Base-by-base conservation (phyloP, 2,113 vertebrate species). In the Muscicapa adusta region DNA sequence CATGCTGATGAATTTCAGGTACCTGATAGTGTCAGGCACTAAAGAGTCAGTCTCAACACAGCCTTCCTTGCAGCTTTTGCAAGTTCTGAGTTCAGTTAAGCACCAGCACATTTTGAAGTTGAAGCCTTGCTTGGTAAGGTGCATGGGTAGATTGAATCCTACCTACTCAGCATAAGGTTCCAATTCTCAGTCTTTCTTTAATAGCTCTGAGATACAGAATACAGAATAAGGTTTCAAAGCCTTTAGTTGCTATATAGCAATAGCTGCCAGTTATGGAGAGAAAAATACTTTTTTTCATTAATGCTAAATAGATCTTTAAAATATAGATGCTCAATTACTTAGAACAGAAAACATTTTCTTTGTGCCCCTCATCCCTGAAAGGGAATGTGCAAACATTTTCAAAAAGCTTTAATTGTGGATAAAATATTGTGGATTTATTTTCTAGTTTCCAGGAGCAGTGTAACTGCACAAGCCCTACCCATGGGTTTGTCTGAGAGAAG, bases 1-100 rank as follows among this genome's bases (percentile, higher is more conserved):
- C 96, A 96, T 90, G 53, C 88, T 97, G 92, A 94, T 93, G 62
- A 81, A 97, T 97, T 88, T 88, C n/a, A 9, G 23, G 36, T 81
- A 63, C 40, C 57, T 50, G 68, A 38, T 88, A 53, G 31, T 9
- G 31, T 77, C 93, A 95, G 67, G 14, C 48, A 77, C n/a, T 51
- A 67, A 93, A 93, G 15, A 38, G 71, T 90, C 11, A 1, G 50
- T 85, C 93, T 94, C 77, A 89, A 63, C 12, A 12, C 31, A 71
- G 72, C 56, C 57, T 60, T 53, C 24, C 63, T 83, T 73, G 45
- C 50, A 65, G 45, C 62, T 83, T 62, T 72, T 62, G 29, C 48
- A 83, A 76, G 34, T 28, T 93, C 38, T 67, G 43, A 80, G 36
- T 31, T 45, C 51, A 33, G 31, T 62, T 70, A 76, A 70, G 60